These are phyloP conservation scores for Nomada ruficornis DNA, from an alignment of 2,888 invertebrate genomes.

Conservation along the genomic window DNA sequence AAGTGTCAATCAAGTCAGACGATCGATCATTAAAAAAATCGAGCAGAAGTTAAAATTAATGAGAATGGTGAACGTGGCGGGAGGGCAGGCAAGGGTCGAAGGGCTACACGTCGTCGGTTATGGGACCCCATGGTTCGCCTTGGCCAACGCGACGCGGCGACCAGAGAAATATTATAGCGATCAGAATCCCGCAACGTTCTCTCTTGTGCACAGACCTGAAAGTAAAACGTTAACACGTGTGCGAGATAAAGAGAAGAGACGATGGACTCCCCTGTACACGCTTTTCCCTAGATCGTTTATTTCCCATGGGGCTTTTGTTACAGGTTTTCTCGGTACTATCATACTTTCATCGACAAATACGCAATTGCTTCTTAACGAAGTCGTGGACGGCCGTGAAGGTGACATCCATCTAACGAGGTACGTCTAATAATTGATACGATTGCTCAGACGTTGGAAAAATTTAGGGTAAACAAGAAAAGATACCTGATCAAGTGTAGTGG, in stretches of 20 bases:
- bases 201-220: not conserved
- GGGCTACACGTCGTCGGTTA: slow-evolving; percentile 22
- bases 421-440: slow-evolving; percentile 44
- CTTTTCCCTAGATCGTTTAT: not conserved
- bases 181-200: not conserved
- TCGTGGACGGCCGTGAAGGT: slow-evolving; percentile 12
- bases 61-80: slow-evolving; percentile 30
- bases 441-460: slow-evolving; percentile 23
- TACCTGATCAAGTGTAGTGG: not conserved
- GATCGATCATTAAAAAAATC: not conserved
- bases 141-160: slow-evolving; percentile 51
- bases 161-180: slow-evolving; percentile 1
- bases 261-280: not conserved
- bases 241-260: not conserved
- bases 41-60: slow-evolving; percentile 2
- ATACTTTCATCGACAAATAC: slow-evolving; percentile 19
- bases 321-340: not conserved
- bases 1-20: too few species aligned
- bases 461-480: not conserved
- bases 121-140: slow-evolving; percentile 44
- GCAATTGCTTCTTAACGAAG: slow-evolving; percentile 35
- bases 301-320: not conserved
- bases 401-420: slow-evolving; percentile 29
- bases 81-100: slow-evolving; percentile 39
- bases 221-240: slow-evolving; percentile 6